phyloP scores from a whole-genome alignment of 2,797 vertebrate genomes.

The Neopelma chrysocephalum region DNA sequence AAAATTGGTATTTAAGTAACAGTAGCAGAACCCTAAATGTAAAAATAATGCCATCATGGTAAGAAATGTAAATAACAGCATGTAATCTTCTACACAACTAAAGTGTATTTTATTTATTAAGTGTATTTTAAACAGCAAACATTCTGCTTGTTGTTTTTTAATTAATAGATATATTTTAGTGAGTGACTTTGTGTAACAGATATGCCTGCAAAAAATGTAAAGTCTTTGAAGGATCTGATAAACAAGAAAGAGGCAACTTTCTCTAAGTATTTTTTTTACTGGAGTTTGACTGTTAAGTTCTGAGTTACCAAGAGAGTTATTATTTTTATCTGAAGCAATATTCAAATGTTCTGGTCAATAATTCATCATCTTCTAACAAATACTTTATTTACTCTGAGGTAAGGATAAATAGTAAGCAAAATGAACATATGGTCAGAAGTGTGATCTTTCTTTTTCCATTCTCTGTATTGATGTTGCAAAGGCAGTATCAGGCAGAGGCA shows the following conservation, averaged over 20 bases:
- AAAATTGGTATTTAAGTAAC: neutral
- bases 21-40: neutral
- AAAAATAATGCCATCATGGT: neutral
- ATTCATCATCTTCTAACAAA: neutral
- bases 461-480: neutral
- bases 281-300: neutral
- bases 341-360: neutral
- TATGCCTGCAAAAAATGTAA: neutral
- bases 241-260: neutral
- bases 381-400: neutral
- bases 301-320: neutral
- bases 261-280: neutral
- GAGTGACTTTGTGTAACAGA: neutral
- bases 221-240: neutral
- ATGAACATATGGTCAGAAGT: neutral
- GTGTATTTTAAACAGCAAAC: neutral
- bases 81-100: neutral
- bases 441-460: neutral
- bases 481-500: neutral
- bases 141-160: neutral
- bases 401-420: neutral
- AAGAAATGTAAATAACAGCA: neutral
- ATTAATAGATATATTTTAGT: neutral
- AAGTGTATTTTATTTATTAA: neutral
- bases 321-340: neutral